These are phyloP conservation scores for Lepilemur ruficaudatus DNA, from an alignment of 2,797 vertebrate species.

Conservation along the genomic window DNA sequence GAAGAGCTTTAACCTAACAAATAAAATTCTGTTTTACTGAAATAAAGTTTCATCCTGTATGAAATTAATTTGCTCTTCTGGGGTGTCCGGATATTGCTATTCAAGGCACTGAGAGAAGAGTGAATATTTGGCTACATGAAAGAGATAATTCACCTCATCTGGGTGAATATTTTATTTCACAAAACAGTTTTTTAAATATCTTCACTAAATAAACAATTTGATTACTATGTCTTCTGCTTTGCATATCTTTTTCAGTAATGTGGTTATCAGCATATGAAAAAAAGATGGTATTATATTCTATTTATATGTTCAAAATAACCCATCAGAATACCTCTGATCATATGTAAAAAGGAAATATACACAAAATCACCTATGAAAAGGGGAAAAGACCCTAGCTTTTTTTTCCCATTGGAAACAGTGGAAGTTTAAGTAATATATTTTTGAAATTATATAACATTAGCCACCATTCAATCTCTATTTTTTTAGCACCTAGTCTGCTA, in stretches of 20 bases:
- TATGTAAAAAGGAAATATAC: not conserved
- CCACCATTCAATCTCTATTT: not conserved
- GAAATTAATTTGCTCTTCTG: not conserved
- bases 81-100: not conserved
- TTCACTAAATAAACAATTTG: constrained; percentile 25
- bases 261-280: not conserved
- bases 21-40: not conserved
- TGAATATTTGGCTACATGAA: not conserved
- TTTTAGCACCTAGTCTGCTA: not conserved
- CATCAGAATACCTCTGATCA: not conserved
- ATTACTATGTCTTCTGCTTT: not conserved
- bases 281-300: not conserved
- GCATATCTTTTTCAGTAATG: not conserved
- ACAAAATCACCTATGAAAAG: not conserved
- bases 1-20: not conserved
- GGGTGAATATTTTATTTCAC: not conserved
- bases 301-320: not conserved
- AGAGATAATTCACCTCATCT: not conserved
- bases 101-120: not conserved
- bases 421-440: not conserved
- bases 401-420: not conserved
- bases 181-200: not conserved
- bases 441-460: constrained; percentile 29
- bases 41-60: not conserved
- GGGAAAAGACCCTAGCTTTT: not conserved